Percentiles rank a stretch among this genome's conserved stretches.
Conservation (phyloP, 2,888 invertebrate species). For the Caradrina clavipalpis region DNA sequence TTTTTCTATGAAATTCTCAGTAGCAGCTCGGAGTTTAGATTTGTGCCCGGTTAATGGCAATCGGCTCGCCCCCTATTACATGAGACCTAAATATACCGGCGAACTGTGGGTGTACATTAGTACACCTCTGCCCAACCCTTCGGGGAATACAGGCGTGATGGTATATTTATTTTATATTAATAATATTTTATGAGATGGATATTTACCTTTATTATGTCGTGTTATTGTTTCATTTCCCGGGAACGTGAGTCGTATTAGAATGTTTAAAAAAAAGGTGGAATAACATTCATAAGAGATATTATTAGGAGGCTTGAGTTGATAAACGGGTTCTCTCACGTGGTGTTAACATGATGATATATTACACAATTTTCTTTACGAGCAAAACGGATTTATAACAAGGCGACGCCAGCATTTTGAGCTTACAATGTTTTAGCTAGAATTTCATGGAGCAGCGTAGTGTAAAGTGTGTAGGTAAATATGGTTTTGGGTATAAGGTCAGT, state of each 20-base stretch:
- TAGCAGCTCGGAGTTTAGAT: too few species aligned
- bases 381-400: constrained; percentile 83
- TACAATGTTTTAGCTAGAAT: constrained; percentile 66
- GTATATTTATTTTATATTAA: too few species aligned
- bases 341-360: constrained; percentile 87
- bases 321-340: constrained; percentile 82
- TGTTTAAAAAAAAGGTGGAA: constrained; percentile 64
- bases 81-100: too few species aligned
- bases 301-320: constrained; percentile 85
- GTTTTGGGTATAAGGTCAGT: constrained; percentile 50
- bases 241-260: constrained; percentile 45
- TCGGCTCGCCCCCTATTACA: too few species aligned
- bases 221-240: constrained; percentile 54
- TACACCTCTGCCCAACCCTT: too few species aligned
- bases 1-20: too few species aligned
- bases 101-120: too few species aligned
- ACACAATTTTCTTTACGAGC: constrained; percentile 88
- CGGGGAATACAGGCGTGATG: too few species aligned
- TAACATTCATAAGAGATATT: constrained; percentile 74
- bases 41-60: too few species aligned
- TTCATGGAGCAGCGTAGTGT: constrained; percentile 55
- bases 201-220: constrained; percentile 41
- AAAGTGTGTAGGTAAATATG: constrained; percentile 44
- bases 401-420: constrained; percentile 74
- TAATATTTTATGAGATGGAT: constrained; percentile 14